Conservation (phyloP, 2,888 invertebrate genomes). For the Galeruca laticollis region DNA sequence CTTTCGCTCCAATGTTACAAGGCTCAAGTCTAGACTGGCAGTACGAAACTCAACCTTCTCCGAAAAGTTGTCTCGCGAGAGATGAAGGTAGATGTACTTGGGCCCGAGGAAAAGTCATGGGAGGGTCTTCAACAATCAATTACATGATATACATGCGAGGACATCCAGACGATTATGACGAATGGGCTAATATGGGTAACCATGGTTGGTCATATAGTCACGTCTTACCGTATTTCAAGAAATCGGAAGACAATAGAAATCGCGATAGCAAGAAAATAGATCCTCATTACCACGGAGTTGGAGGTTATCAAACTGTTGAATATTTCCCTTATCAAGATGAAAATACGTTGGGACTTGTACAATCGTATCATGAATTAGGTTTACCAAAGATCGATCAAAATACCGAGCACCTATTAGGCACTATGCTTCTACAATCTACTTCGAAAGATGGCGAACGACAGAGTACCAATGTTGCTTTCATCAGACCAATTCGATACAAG, state of each 20-base stretch:
- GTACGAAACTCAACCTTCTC: constrained; percentile 76
- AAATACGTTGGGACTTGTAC: constrained; percentile 70
- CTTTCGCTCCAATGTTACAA: constrained; percentile 72
- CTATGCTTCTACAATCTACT: constrained; percentile 74
- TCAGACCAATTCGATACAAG: constrained; percentile 73
- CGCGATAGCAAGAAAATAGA: constrained; percentile 67
- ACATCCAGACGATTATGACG: constrained; percentile 73
- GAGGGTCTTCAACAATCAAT: constrained; percentile 77
- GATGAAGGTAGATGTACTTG: constrained; percentile 72
- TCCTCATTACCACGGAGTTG: constrained; percentile 71
- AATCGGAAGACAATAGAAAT: constrained; percentile 75
- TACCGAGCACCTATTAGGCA: constrained; percentile 71
- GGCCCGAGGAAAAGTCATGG: constrained; percentile 76
- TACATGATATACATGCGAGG: constrained; percentile 77
- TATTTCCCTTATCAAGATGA: constrained; percentile 73
- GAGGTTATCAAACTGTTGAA: constrained; percentile 76
- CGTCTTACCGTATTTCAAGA: constrained; percentile 78
- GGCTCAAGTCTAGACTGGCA: constrained; percentile 78
- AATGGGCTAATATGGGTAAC: constrained; percentile 75
- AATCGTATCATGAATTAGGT: constrained; percentile 75
- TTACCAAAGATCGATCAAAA: constrained; percentile 73
- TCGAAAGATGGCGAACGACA: constrained; percentile 72
- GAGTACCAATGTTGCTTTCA: constrained; percentile 75
- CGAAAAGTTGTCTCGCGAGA: constrained; percentile 72
- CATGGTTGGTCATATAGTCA: constrained; percentile 75